These are phyloP conservation scores for Gastrophryne carolinensis DNA, from an alignment of 2,797 vertebrate genomes.

Conservation along the genomic window DNA sequence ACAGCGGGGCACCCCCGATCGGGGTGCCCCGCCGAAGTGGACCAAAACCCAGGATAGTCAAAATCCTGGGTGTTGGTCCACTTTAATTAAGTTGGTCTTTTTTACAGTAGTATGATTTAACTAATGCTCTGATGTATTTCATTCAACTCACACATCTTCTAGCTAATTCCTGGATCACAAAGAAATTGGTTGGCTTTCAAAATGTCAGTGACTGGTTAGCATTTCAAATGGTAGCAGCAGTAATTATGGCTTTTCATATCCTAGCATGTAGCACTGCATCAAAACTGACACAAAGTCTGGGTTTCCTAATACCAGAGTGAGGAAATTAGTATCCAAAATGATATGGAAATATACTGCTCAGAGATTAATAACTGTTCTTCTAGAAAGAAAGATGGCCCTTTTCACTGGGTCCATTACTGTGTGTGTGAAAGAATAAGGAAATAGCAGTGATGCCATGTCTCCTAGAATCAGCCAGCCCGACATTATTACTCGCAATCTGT, in stretches of 20 bases:
- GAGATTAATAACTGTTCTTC: conserved; percentile 78
- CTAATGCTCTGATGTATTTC: conserved; percentile 17
- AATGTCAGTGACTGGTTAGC: conserved; percentile 84
- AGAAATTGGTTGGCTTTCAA: conserved; percentile 72
- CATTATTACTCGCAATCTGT: conserved; percentile 79
- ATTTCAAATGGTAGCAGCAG: conserved; percentile 75
- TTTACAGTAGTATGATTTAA: background rate
- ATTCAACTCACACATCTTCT: conserved; percentile 59
- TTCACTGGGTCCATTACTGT: conserved; percentile 76
- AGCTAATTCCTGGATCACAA: conserved; percentile 66
- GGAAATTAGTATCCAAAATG: conserved; percentile 75
- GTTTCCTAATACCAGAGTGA: conserved; percentile 72
- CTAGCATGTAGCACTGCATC: conserved; percentile 71
- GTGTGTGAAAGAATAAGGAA: conserved; percentile 64
- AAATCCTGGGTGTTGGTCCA: no score
- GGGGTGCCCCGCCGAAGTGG: no score
- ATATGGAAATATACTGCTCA: conserved; percentile 74
- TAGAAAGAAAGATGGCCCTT: conserved; percentile 71
- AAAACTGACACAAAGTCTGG: conserved; percentile 73
- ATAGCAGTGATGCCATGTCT: conserved; percentile 74
- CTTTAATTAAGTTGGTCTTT: conserved; percentile 9
- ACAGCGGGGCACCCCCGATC: no score
- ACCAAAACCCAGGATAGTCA: no score
- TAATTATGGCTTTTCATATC: conserved; percentile 82
- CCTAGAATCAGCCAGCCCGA: conserved; percentile 74